Evolutionary conservation across 2,797 vertebrate species (phyloP), one percentile per base, ranked within the genome.

Genomic region (Harpia harpyja): DNA sequence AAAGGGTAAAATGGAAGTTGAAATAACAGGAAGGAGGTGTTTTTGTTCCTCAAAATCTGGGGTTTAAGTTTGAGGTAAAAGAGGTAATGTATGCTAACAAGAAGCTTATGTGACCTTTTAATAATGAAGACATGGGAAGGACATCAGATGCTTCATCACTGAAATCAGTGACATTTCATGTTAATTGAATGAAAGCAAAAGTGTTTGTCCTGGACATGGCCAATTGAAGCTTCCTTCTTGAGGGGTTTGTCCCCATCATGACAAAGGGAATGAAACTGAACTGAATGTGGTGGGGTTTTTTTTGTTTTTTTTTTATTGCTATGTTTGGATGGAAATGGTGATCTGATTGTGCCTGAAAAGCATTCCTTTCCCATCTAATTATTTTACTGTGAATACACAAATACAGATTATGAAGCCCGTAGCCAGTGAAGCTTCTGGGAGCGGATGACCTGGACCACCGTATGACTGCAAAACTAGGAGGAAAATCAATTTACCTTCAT

Each of bases 1-100:
- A 46, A 28, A 54, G 73, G 51, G 56, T 88, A 95, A 95, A 95
- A 80, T 77, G n/a, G 72, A 95, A 94, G 76, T 69, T 69, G 65
- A 54, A 92, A 68, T 57, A 88, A 54, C 35, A 74, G 68, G 72
- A 64, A 69, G 78, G 41, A 83, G 16, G 3, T 39, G 30, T 18
- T 80, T 90, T 30, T 72, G 10, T 75, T 83, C 12, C 53, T 78
- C 39, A 82, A 33, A 85, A 48, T 70, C 43, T 68, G 28, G 8
- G 5, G 0, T 69, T 75, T 57, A 56, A 25, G 12, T 86, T 57
- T 74, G 70, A 75, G 16, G 20, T 27, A 8, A 86, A 87, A 65
- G n/a, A 67, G 8, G 6, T 41, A 64, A 76, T 39, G 15, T 48
- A 14, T 27, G 18, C 17, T 64, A 73, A 72, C 22, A 19, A 69